A percentile compares a stretch with the other conserved stretches of the same genome.
These are phyloP conservation scores for human (Homo sapiens) DNA, from an alignment of 2,113 vertebrate species.

Conservation along the genomic window DNA sequence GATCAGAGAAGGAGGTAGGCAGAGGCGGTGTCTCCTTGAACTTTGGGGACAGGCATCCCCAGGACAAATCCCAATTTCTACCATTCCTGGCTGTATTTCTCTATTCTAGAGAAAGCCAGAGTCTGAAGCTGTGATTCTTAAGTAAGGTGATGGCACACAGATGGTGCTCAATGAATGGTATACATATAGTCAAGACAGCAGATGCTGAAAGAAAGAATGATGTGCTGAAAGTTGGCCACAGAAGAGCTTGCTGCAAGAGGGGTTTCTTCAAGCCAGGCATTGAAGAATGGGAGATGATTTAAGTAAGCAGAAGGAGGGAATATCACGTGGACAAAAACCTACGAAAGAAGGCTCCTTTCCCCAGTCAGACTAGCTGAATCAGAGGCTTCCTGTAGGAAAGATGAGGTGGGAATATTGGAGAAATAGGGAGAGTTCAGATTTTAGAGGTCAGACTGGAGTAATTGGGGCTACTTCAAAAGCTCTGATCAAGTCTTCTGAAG, in stretches of 20 bases:
- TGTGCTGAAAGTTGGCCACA: background rate
- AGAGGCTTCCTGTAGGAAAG: background rate
- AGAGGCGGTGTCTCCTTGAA: background rate
- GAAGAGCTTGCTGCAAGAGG: background rate
- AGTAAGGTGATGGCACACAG: background rate
- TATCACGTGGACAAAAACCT: background rate
- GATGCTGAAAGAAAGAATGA: background rate
- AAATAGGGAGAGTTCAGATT: background rate
- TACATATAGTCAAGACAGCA: background rate
- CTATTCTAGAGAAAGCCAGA: background rate
- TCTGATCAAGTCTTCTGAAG: background rate
- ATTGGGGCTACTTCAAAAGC: background rate
- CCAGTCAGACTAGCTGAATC: background rate
- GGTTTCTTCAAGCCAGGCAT: background rate
- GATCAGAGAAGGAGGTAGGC: background rate
- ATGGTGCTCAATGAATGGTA: background rate
- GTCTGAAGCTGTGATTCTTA: constrained; percentile 1
- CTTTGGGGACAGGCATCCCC: background rate
- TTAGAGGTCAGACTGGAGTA: background rate
- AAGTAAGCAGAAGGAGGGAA: background rate
- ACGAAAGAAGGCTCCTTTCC: background rate
- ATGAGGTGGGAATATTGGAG: background rate
- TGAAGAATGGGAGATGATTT: background rate
- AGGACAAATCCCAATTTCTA: background rate
- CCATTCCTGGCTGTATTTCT: background rate